Percentiles rank a stretch among this genome's conserved stretches.
Conservation (phyloP, 2,113 vertebrate genomes). For the Mormyrus lacerda region DNA sequence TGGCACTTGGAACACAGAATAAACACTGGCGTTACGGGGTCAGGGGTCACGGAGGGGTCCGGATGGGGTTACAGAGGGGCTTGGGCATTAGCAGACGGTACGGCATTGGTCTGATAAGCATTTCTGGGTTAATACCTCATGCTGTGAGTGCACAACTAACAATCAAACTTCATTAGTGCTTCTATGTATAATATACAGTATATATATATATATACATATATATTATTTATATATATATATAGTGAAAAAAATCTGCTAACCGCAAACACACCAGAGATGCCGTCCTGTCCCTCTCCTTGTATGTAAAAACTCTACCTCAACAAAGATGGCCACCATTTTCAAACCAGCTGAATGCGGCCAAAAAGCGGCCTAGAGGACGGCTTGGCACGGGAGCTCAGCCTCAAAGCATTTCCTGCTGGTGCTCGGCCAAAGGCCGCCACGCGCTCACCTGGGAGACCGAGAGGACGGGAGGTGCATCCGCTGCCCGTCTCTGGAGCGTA, state of each 20-base stretch:
- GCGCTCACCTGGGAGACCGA: background rate
- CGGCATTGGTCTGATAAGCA: slow-evolving; percentile 58
- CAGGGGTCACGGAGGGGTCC: slow-evolving; percentile 24
- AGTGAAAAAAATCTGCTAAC: slow-evolving; percentile 47
- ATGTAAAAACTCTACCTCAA: background rate
- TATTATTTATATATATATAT: slow-evolving; percentile 49
- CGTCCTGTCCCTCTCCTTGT: slow-evolving; percentile 39
- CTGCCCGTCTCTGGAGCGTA: background rate
- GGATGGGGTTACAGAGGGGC: slow-evolving; percentile 23
- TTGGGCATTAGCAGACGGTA: slow-evolving; percentile 45
- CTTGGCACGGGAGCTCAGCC: background rate
- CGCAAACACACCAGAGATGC: slow-evolving; percentile 36
- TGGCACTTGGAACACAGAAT: slow-evolving; percentile 84
- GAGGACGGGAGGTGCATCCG: background rate
- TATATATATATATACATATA: slow-evolving; percentile 61
- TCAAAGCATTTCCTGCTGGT: background rate
- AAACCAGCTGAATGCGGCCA: background rate
- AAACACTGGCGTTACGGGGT: slow-evolving; percentile 59
- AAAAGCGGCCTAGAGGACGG: background rate
- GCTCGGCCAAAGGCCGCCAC: background rate
- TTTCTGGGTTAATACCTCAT: slow-evolving; percentile 69
- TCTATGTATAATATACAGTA: slow-evolving; percentile 72
- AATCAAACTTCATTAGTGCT: slow-evolving; percentile 63
- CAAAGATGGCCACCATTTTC: background rate
- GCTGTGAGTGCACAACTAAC: slow-evolving; percentile 73